Evolutionary conservation across 2,888 invertebrate species (phyloP), one percentile per base, ranked within the genome.

Genomic region (Drosophila testacea): DNA sequence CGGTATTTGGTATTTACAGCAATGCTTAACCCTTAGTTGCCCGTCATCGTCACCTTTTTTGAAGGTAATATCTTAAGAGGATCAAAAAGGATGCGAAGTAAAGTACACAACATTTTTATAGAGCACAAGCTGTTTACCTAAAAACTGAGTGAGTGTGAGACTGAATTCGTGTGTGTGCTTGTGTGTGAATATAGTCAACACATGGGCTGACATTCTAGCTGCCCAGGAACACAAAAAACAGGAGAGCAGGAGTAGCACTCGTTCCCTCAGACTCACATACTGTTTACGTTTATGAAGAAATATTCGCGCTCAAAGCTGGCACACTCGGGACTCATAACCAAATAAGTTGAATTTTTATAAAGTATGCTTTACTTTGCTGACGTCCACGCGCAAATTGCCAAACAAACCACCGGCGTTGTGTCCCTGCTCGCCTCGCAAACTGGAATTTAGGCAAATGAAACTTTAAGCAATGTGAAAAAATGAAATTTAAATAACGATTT

Each of bases 401-500:
- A 77, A 66, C 68, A 77, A 78, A 69, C 77, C 63, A 62, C 51
- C 55, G 38, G 9, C 52, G 36, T 2, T 44, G 10, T 27, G n/a
- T 36, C 36, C 38, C 47, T 30, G 46, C 46, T 11, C 50, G 4
- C 9, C 50, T 27, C 27, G n/a, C 30, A 9, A 41, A 57, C 39
- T 77, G 80, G 75, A 85, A 81, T 79, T 77, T 50, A 50, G 67
- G 70, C 62, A 78, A 79, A 83, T 77, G 73, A 77, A 88, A 89
- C 81, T 82, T 79, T 76, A 85, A 86, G 81, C 77, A 79, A 79
- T 83, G 78, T 68, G 64, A 30, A 66, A 83, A 86, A 88, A 81
- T 81, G 74, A 89, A 90, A 87, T 84, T 89, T 86, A 86, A 89
- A 90, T 88, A 90, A 91, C 81, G 88, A 91, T 90, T 90, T 90